Base-by-base conservation (phyloP, 30 jellyfish, hydroid and myxozoan genomes). In the Haliclystus octoradiatus region DNA sequence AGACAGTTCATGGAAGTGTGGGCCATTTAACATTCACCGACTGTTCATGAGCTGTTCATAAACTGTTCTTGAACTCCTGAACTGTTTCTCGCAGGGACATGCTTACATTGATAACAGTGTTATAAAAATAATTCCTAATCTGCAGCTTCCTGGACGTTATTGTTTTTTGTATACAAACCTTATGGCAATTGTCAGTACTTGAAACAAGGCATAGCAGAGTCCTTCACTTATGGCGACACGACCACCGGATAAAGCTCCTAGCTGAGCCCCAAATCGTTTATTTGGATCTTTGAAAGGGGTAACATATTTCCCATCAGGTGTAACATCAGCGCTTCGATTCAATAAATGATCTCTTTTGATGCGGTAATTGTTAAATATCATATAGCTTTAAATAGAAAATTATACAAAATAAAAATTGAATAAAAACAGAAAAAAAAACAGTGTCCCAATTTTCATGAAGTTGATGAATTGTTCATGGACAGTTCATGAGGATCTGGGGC, bases 191-290 rank as follows among this genome's bases (percentile, higher is more conserved):
- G 98, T 77, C 60, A 89, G 34, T 2, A 94, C 93, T 53, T 52
- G 65, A 29, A 71, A 72, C 40, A 89, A 65, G 50, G 73, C 77
- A 24, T 66, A 63, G 33, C 71, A 51, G 1, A 92, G 86, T 61
- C 80, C 28, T 2, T 92, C 92, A 31, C 93, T 81, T 33, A 89
- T 72, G 29, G 82, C 85, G 32, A 89, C 98, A 22, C 98, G 71
- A 26, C 98, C 98, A 29, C 92, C 82, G 40, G 98, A 89, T 2
- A 89, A 82, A 2, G 85, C 80, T 14, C 98, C 98, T 26, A 89
- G 84, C 14, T 81, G 86, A 50, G 98, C 98, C 53, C 92, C 92
- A 72, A 76, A 81, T 19, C 98, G 79, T 75, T 63, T 68, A 63
- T 73, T 71, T 33, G 80, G 79, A 61, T 77, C 83, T 60, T 88